These are phyloP conservation scores for Laticauda laticaudata DNA, from an alignment of 2,113 vertebrate species.

Conservation along the genomic window DNA sequence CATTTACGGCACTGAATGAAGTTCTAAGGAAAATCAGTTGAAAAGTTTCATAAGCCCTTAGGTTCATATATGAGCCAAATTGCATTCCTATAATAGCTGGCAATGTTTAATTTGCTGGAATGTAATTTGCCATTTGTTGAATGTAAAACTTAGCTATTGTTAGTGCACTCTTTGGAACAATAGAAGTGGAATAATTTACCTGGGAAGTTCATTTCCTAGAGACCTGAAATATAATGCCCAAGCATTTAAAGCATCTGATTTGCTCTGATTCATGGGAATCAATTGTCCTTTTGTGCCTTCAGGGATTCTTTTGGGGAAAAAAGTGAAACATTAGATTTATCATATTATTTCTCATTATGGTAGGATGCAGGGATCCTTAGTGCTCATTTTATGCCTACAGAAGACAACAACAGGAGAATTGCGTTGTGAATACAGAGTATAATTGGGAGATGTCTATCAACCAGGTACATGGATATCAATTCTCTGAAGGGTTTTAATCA, in stretches of 20 bases:
- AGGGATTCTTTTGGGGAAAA: no score
- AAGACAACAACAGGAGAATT: neutral
- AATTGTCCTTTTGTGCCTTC: no score
- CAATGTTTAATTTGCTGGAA: neutral
- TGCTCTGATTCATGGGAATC: no score
- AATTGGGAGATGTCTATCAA: neutral
- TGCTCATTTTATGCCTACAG: neutral
- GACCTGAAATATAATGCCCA: no score
- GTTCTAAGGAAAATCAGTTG: neutral
- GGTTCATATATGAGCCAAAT: neutral
- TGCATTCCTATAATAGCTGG: neutral
- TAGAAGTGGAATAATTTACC: neutral
- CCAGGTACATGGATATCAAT: neutral
- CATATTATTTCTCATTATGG: no score
- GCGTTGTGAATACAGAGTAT: neutral
- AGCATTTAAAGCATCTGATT: no score
- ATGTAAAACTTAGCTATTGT: neutral
- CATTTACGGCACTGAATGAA: neutral
- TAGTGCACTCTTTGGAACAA: neutral
- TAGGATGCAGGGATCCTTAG: no score
- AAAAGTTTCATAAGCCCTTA: neutral
- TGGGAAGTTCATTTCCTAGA: neutral
- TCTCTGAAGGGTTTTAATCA: no score
- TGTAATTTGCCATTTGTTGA: neutral
- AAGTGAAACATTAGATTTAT: no score